Conservation (phyloP, 2,113 vertebrate species). For the Colossoma macropomum region DNA sequence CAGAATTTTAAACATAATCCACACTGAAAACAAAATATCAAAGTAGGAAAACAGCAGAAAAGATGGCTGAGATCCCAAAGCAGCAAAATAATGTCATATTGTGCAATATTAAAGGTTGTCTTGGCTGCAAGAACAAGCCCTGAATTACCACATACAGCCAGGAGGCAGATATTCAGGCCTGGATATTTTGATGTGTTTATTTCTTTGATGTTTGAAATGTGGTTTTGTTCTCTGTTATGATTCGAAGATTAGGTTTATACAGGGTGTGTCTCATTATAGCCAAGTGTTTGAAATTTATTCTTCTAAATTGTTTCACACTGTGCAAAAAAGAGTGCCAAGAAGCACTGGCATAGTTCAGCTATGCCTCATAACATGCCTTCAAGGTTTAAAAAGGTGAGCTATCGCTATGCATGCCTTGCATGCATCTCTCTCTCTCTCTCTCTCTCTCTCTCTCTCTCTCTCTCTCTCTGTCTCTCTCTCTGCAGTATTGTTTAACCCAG, state of each 20-base stretch:
- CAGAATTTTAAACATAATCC: neutral
- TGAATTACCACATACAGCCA: neutral
- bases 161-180: neutral
- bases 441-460: too few species aligned
- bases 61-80: neutral
- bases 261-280: neutral
- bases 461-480: neutral
- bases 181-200: neutral
- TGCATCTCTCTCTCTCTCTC: neutral
- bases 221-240: neutral
- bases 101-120: neutral
- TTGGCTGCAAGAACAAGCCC: neutral
- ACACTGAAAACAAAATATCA: neutral
- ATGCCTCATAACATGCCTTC: neutral
- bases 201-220: neutral
- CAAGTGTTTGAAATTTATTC: neutral
- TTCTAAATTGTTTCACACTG: neutral
- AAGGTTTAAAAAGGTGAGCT: neutral
- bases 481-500: neutral
- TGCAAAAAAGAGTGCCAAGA: neutral
- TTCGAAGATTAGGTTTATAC: neutral
- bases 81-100: neutral
- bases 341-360: neutral
- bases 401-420: neutral
- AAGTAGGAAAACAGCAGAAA: too few species aligned